phyloP scores from a whole-genome alignment of 2,113 vertebrate species.

The Seriola dumerili region DNA sequence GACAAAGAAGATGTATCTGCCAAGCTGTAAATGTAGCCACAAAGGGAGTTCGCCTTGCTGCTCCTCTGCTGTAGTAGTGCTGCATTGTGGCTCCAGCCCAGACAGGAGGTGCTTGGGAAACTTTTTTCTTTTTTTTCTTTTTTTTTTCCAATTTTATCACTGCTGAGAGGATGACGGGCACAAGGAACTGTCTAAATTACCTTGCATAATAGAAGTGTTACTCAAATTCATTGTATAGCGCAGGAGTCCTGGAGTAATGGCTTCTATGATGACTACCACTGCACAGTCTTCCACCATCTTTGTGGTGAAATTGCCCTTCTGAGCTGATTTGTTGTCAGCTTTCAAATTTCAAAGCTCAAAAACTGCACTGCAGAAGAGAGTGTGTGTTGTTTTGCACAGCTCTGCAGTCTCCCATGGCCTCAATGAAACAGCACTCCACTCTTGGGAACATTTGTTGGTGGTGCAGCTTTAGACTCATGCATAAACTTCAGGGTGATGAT shows the following conservation, averaged over 20 bases:
- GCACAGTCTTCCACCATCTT: conserved; percentile 51
- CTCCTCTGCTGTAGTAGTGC: conserved; percentile 40
- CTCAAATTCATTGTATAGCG: conserved; percentile 4
- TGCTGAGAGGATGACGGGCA: conserved; percentile 29
- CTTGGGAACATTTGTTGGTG: conserved; percentile 34
- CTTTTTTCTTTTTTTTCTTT: neutral
- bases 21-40: conserved; percentile 57
- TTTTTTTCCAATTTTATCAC: neutral
- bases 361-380: conserved; percentile 25
- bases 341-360: conserved; percentile 20
- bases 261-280: conserved; percentile 30
- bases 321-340: conserved; percentile 24
- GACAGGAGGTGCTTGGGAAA: neutral
- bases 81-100: conserved; percentile 29
- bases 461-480: conserved; percentile 34
- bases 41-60: conserved; percentile 37
- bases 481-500: conserved; percentile 63
- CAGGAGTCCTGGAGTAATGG: neutral
- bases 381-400: conserved; percentile 26
- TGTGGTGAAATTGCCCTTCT: conserved; percentile 26
- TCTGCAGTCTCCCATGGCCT: conserved; percentile 19
- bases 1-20: conserved; percentile 12
- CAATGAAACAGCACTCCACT: conserved; percentile 43
- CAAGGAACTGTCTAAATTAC: conserved; percentile 29
- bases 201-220: neutral